phyloP scores from a whole-genome alignment of 2,888 invertebrate species.

The Nemoura dubitans region DNA sequence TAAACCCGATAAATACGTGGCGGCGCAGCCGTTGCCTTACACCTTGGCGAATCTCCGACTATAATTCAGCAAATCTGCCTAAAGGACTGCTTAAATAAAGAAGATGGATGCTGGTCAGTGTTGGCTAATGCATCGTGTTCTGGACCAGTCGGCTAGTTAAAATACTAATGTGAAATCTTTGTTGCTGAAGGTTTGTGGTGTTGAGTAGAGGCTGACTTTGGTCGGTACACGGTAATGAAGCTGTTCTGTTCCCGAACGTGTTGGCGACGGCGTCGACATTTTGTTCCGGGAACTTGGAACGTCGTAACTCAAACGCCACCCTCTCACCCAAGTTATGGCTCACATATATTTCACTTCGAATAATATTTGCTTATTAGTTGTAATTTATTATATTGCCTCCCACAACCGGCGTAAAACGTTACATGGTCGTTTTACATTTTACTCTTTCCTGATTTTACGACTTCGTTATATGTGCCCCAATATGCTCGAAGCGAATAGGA shows the following conservation, averaged over 20 bases:
- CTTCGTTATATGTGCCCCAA: neutral
- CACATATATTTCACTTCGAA: neutral
- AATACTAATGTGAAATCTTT: neutral
- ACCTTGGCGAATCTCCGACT: neutral
- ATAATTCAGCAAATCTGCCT: neutral
- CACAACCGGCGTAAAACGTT: neutral
- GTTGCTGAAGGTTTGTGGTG: too few relatives aligned
- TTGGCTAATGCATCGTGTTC: neutral
- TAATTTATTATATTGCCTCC: neutral
- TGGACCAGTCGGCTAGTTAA: neutral
- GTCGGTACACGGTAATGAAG: neutral
- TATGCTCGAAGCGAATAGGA: neutral
- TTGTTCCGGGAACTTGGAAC: neutral
- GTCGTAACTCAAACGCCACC: neutral
- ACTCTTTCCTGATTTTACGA: neutral
- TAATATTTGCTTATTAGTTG: constrained; percentile 7
- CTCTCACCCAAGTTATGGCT: neutral
- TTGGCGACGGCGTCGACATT: neutral
- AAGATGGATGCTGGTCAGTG: neutral
- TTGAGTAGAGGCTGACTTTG: neutral
- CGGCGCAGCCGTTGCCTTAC: neutral
- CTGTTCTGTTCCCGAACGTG: neutral
- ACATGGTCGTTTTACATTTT: neutral
- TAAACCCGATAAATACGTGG: neutral
- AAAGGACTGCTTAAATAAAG: neutral